Evolutionary conservation across 2,797 vertebrate species (phyloP).

Genomic region (Scolopax bukidnonensis): DNA sequence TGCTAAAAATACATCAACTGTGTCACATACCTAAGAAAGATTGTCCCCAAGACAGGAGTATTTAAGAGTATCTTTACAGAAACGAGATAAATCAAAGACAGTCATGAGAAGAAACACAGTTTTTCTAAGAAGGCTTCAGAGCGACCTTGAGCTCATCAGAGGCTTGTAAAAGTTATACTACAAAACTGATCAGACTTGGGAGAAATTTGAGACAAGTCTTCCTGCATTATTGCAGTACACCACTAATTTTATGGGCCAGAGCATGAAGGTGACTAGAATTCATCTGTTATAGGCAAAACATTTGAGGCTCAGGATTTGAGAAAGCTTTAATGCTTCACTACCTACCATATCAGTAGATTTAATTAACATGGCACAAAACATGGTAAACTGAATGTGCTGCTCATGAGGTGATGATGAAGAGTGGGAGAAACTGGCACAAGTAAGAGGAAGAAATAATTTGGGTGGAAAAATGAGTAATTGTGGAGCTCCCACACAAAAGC

Average conservation of each 20-base stretch:
- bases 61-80: neutral
- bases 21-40: neutral
- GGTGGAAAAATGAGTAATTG: neutral
- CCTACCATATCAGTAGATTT: neutral
- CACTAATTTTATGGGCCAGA: neutral
- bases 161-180: neutral
- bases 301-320: neutral
- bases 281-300: neutral
- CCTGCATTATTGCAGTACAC: neutral
- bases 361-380: constrained; percentile 27
- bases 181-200: neutral
- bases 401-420: neutral
- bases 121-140: neutral
- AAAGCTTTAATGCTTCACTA: neutral
- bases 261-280: neutral
- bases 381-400: neutral
- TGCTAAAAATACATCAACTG: neutral
- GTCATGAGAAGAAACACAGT: neutral
- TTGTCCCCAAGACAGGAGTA: neutral
- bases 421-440: neutral
- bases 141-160: neutral
- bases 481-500: neutral
- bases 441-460: constrained; percentile 8
- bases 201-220: neutral
- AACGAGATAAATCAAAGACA: neutral